A percentile compares a stretch with the other conserved stretches of the same genome.
Conservation (phyloP, 1,140 invertebrate genomes). For the Copidosoma floridanum region DNA sequence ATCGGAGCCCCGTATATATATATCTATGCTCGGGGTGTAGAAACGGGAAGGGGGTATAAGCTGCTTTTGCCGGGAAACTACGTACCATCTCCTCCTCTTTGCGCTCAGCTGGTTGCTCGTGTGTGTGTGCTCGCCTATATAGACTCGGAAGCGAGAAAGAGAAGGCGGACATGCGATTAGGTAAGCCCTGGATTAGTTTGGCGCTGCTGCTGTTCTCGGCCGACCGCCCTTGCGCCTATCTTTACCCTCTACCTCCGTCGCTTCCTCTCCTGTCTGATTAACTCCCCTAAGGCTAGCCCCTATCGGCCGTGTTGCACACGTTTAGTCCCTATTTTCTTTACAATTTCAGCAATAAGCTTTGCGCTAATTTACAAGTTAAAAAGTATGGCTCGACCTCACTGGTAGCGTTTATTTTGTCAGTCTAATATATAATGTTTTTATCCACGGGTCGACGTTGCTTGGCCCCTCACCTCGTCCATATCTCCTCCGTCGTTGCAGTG, state of each 20-base stretch:
- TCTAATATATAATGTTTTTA: background rate
- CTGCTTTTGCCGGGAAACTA: constrained; percentile 50
- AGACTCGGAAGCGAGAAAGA: constrained; percentile 23
- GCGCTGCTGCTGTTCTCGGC: constrained; percentile 35
- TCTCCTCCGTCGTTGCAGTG: background rate
- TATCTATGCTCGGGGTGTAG: constrained; percentile 22
- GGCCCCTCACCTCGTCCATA: background rate
- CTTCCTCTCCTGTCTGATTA: background rate
- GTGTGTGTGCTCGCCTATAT: background rate
- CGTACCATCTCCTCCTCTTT: background rate
- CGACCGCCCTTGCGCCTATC: constrained; percentile 7
- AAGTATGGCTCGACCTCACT: background rate
- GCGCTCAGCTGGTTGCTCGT: background rate
- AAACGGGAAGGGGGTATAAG: constrained; percentile 46
- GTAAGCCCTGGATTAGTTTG: constrained; percentile 57
- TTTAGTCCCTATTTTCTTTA: too few relatives aligned
- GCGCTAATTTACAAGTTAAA: too few relatives aligned
- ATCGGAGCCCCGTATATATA: background rate
- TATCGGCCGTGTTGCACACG: too few relatives aligned
- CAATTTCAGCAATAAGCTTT: too few relatives aligned
- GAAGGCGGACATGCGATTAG: constrained; percentile 51
- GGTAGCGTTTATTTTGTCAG: background rate
- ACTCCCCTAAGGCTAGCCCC: too few relatives aligned
- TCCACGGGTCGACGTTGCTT: background rate
- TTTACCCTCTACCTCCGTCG: constrained; percentile 16